These are phyloP conservation scores for Syritta pipiens DNA, from an alignment of 2,888 invertebrate genomes.

Conservation along the genomic window DNA sequence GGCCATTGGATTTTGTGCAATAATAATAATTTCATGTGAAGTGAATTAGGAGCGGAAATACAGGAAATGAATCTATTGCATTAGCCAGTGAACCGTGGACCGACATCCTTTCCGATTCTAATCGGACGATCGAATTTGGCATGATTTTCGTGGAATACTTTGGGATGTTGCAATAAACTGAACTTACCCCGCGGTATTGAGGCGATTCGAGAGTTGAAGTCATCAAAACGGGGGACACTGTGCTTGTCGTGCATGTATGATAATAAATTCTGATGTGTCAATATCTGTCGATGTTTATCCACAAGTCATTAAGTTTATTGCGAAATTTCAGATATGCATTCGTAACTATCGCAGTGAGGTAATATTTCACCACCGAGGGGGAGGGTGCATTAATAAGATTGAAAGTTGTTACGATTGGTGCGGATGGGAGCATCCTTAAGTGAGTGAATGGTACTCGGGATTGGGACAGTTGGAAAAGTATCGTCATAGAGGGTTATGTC, in stretches of 20 bases:
- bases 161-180: constrained; percentile 27
- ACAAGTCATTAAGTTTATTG: constrained; percentile 42
- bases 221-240: constrained; percentile 6
- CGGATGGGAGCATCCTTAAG: too few species aligned
- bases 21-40: constrained; percentile 30
- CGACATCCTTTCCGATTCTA: neutral
- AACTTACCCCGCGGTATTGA: neutral
- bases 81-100: constrained; percentile 11
- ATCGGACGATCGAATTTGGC: constrained; percentile 5
- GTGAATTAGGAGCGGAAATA: constrained; percentile 34
- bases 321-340: constrained; percentile 15
- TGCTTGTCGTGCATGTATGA: neutral
- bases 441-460: too few species aligned
- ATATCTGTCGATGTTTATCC: constrained; percentile 49
- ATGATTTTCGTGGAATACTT: neutral
- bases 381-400: constrained; percentile 29
- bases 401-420: too few species aligned
- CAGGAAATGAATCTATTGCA: constrained; percentile 29
- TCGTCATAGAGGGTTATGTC: too few species aligned
- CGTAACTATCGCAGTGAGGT: neutral
- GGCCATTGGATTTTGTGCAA: neutral
- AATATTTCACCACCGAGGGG: neutral
- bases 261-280: constrained; percentile 45
- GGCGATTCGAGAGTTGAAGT: constrained; percentile 8
- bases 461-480: too few species aligned